Percentiles rank a stretch among this genome's conserved stretches.
Conservation (phyloP, 2,113 vertebrate species). For the Fregetta grallaria region DNA sequence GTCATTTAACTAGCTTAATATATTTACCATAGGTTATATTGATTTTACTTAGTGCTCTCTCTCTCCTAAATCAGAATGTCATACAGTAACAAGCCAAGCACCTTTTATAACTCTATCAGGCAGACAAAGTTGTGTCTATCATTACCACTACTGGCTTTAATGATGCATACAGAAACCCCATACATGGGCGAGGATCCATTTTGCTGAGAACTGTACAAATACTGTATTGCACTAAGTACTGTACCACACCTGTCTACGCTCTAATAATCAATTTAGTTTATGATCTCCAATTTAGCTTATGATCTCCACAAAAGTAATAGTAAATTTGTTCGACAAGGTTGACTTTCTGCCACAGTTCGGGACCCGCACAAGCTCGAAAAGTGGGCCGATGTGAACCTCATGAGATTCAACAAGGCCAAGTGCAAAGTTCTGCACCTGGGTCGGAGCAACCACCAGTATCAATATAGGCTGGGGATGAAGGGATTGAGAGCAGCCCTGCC, state of each 20-base stretch:
- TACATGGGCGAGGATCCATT: neutral
- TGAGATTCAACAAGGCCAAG: neutral
- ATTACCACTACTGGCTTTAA: neutral
- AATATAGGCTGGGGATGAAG: neutral
- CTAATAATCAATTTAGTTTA: neutral
- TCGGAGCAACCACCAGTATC: rapidly evolving
- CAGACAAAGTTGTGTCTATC: neutral
- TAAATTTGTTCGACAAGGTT: neutral
- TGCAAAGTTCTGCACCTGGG: neutral
- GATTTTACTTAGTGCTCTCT: neutral
- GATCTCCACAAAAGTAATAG: neutral
- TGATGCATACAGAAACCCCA: neutral
- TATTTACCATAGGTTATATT: neutral
- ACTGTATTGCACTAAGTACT: neutral
- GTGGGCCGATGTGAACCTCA: neutral
- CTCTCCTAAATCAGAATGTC: neutral
- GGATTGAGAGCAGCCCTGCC: neutral
- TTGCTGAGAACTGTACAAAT: neutral
- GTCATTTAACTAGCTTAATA: neutral
- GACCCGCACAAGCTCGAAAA: neutral
- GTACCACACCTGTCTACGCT: neutral
- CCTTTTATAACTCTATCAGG: neutral
- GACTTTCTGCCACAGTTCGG: neutral
- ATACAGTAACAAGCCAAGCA: neutral
- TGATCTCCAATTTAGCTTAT: neutral